Evolutionary conservation across 2,797 vertebrate genomes (phyloP), one percentile per base, ranked within the genome.

Genomic region (Poecilia picta): DNA sequence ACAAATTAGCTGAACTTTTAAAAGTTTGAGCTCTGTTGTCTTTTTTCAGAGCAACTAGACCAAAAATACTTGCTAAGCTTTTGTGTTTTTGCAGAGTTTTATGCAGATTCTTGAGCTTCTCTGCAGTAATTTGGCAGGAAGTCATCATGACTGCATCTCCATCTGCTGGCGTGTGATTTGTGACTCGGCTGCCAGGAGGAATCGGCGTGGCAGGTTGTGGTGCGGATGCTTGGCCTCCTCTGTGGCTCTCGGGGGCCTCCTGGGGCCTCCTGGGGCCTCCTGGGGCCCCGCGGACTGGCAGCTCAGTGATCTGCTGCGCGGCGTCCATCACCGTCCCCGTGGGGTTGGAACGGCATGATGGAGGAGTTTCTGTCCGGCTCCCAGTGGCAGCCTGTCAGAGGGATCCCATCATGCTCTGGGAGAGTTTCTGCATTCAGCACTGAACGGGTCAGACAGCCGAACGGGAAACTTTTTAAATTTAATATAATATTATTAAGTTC

Each of bases 141-240:
- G 25, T 11, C 33, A 43, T 15, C 64, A 72, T 73, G n/a, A 4
- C 59, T 36, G 5, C 43, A 45, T 8, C 49, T 79, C 73, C 53
- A 45, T 74, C 46, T 74, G n/a, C 28, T 74, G 33, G 51, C 36
- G 2, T 59, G 4, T 51, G 53, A 62, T 76, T 75, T 80, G 16
- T 72, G 15, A 25, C 57, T 72, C 53, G 31, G 55, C 79, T 81
- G 62, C 79, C 45, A 81, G 53, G 15, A 31, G 73, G 41, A 43
- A 59, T 72, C 51, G 23, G 64, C 46, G 47, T 28, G 49, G 10
- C 72, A 73, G 72, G 18, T 39, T 43, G n/a, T 55, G 36, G 51
- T 25, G 33, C 45, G 43, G 66, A 72, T 72, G 74, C 20, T 39
- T 11, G 49, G 43, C 11, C 7, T 75, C 18, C 68, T 72, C 75